phyloP scores from a whole-genome alignment of 2,113 vertebrate species.

The Calonectris borealis region DNA sequence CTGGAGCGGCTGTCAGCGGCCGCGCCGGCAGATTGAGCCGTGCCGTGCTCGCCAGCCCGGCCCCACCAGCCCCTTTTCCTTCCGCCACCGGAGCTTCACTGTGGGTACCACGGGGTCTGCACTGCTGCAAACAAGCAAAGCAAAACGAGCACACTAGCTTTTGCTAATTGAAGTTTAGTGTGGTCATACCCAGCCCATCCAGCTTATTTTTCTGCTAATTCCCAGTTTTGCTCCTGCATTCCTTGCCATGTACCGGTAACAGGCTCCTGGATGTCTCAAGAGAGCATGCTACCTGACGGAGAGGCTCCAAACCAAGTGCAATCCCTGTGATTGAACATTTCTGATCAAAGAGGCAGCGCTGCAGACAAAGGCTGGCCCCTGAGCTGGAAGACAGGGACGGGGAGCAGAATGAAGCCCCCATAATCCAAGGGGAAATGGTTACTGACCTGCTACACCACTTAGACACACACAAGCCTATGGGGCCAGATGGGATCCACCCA shows the following conservation, averaged over 20 bases:
- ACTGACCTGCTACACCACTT: background rate
- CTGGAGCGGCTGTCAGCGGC: background rate
- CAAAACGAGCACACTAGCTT: background rate
- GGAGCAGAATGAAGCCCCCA: background rate
- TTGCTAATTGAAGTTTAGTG: background rate
- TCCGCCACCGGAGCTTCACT: background rate
- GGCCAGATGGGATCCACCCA: background rate
- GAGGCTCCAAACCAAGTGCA: fast-evolving
- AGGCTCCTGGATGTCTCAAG: too few species aligned
- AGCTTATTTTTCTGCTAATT: background rate
- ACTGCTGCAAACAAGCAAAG: background rate
- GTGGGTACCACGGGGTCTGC: fast-evolving
- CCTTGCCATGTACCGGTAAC: fast-evolving
- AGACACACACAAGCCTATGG: too few species aligned
- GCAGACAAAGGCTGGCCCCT: background rate
- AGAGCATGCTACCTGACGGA: fast-evolving
- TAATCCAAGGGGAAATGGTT: background rate
- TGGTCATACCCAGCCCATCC: fast-evolving
- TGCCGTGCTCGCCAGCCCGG: background rate
- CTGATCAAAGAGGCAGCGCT: background rate
- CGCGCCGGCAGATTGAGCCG: fast-evolving
- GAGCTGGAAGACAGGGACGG: background rate
- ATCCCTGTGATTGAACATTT: fast-evolving
- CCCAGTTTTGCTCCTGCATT: background rate
- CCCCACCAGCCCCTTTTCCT: too few species aligned